These are phyloP conservation scores for Sitobion miscanthi DNA, from an alignment of 1,140 invertebrate genomes.

Conservation along the genomic window DNA sequence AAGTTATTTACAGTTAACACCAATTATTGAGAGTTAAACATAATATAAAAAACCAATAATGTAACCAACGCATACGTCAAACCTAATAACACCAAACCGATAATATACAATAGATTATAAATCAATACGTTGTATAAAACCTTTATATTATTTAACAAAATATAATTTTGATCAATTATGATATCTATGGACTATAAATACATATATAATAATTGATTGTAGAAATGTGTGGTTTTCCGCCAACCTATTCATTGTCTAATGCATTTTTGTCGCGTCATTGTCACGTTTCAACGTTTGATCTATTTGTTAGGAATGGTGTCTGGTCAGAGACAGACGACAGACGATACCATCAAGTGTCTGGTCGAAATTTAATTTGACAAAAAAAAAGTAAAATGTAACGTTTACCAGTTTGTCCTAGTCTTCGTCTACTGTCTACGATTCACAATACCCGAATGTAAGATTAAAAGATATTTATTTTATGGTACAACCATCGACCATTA, in stretches of 20 bases:
- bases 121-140: neutral
- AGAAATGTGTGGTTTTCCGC: neutral
- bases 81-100: neutral
- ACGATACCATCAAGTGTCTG: neutral
- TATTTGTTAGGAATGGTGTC: conserved; percentile 8
- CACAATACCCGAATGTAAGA: neutral
- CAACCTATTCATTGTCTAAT: conserved; percentile 11
- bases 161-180: conserved; percentile 22
- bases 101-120: neutral
- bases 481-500: neutral
- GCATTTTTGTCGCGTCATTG: neutral
- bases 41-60: neutral
- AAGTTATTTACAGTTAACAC: neutral
- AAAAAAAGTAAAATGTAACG: conserved; percentile 15
- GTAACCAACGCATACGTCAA: neutral
- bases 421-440: neutral
- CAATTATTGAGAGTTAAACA: neutral
- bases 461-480: conserved; percentile 40
- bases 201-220: neutral
- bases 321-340: conserved; percentile 18
- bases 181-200: neutral
- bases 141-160: neutral
- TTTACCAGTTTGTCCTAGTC: neutral
- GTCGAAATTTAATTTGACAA: conserved; percentile 29
- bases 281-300: neutral